Base-by-base conservation (phyloP, 2,797 vertebrate species). In the Argyrosomus regius region DNA sequence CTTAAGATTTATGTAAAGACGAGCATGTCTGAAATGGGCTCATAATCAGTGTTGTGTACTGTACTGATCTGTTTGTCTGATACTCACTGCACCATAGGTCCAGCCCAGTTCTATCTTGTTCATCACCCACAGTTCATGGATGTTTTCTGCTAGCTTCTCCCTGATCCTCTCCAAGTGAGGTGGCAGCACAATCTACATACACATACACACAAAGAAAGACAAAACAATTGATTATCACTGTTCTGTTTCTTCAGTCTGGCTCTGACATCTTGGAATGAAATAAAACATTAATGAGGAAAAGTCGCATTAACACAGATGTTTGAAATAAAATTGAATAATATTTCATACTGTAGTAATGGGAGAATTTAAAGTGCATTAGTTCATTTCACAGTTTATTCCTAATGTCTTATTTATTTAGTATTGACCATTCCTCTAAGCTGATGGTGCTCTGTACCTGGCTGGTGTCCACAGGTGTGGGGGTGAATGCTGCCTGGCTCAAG, bases 41-140 rank as follows among this genome's bases (percentile, higher is more conserved):
- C 17, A 12, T 35, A 17, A 20, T 28, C 24, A 56, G 16, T 0
- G 13, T 14, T 43, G 14, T 4, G n/a, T 5, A 12, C 1, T 43
- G 3, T 2, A 10, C 0, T 18, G 14, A 57, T 12, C 16, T 22
- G 18, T 75, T 52, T 28, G 46, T 62, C 14, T 69, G 39, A 73
- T 81, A 93, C 94, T 78, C 94, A 99, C 98, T 65, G 94, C 93
- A 70, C 98, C 98, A 18, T 96, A 99, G 10, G 97, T 98, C 98
- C 98, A 99, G 79, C 97, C 98, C 82, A 99, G 95, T 70, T 98
- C 97, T 24, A 99, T 98, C 92, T 99, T 99, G 93, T 99, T 98
- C 98, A 98, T 98, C 84, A 98, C 98, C 98, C 98, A 99, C 72
- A 99, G 96, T 77, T 99, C 98, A 63, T 99, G 98, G 89, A 99